These are phyloP conservation scores for Natrix natrix DNA, from an alignment of 2,797 vertebrate genomes.

Conservation along the genomic window DNA sequence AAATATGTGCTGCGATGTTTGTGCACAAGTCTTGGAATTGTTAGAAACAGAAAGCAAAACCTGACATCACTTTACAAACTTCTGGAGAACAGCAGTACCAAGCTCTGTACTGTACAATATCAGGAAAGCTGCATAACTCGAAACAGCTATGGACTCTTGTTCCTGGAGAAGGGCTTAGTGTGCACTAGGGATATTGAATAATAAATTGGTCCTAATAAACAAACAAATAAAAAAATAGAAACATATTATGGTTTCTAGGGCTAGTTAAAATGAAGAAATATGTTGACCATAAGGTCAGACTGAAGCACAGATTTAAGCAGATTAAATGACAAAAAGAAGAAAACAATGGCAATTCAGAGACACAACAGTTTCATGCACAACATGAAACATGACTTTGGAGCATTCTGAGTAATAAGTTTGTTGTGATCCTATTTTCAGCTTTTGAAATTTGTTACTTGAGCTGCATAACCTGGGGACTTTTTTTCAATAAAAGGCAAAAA, in stretches of 20 bases:
- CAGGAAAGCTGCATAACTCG: constrained; percentile 7
- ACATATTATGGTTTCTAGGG: background rate
- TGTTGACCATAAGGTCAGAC: background rate
- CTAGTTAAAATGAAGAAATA: background rate
- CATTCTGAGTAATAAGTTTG: constrained; percentile 28
- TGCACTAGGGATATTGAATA: constrained; percentile 14
- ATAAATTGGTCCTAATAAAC: constrained; percentile 1
- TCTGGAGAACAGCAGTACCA: constrained; percentile 3
- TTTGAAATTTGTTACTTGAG: constrained; percentile 43
- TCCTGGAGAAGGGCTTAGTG: background rate
- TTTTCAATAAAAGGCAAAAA: constrained; percentile 7
- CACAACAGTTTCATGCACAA: background rate
- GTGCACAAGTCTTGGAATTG: constrained; percentile 37
- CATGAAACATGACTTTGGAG: constrained; percentile 24
- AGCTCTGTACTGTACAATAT: constrained; percentile 33
- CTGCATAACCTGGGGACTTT: constrained; percentile 18
- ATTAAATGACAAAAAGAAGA: background rate
- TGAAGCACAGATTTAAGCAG: background rate
- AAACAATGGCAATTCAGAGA: constrained; percentile 30
- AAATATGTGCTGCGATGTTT: background rate
- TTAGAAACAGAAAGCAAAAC: background rate
- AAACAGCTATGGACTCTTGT: constrained; percentile 12
- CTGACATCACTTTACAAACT: constrained; percentile 2
- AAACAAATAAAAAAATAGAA: constrained; percentile 23
- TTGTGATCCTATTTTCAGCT: constrained; percentile 32